Conservation (phyloP, 2,113 vertebrate species). For the Gnathonemus echidnorhynchus region DNA sequence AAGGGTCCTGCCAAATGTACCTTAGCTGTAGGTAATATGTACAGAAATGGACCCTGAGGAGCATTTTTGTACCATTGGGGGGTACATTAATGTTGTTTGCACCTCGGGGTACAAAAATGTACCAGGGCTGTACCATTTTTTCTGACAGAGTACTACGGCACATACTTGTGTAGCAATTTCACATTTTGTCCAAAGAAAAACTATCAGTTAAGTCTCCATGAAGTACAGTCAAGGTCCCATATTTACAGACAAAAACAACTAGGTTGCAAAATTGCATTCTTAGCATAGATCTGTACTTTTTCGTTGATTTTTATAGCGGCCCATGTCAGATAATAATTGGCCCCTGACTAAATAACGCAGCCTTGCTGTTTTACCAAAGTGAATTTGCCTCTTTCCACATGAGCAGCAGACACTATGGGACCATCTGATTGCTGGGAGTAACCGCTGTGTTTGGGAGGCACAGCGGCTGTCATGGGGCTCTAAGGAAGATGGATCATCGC, state of each 20-base stretch:
- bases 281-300: slow-evolving; percentile 29
- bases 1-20: not conserved
- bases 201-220: not conserved
- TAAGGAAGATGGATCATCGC: slow-evolving; percentile 51
- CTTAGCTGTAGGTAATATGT: not conserved
- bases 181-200: not conserved
- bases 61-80: not conserved
- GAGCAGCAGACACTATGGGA: not conserved
- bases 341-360: slow-evolving; percentile 57
- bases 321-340: slow-evolving; percentile 56
- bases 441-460: slow-evolving; percentile 45
- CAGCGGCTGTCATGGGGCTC: slow-evolving; percentile 42
- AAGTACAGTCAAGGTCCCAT: slow-evolving; percentile 28
- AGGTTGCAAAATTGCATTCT: slow-evolving; percentile 46
- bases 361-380: slow-evolving; percentile 59
- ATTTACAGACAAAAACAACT: slow-evolving; percentile 43
- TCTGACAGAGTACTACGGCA: not conserved
- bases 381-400: slow-evolving; percentile 55
- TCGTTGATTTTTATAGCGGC: slow-evolving; percentile 54
- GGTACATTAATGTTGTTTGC: not conserved
- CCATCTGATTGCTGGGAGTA: slow-evolving; percentile 23
- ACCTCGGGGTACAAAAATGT: not conserved
- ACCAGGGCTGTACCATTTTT: not conserved
- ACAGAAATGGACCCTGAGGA: not conserved
- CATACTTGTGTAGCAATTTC: not conserved